Base-by-base conservation (phyloP, 1,140 invertebrate species). In the Mactra quadrangularis region DNA sequence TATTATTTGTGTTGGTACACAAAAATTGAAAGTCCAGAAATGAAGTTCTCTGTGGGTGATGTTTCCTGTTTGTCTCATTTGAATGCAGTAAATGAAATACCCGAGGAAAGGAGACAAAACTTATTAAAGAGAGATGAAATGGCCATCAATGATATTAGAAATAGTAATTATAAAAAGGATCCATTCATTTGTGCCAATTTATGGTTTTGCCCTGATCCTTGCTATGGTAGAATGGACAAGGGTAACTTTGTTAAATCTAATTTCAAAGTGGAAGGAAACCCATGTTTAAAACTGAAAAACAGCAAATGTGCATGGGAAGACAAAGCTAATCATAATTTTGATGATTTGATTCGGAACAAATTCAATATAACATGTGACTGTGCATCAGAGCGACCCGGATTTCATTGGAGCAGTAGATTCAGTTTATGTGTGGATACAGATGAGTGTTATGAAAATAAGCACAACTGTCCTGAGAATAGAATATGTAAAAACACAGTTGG, bases 331-430 rank as follows among this genome's bases (percentile, higher is more conserved):
- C 25, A 52, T 4, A 74, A 87, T 66, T 88, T 89, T 57, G 45
- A 85, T 17, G 79, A 75, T 41, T 62, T 89, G 15, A 84, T 83
- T 38, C 72, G 83, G 31, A 89, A 89, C 79, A 60, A 72, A 35
- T 85, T 88, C 35, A 88, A 88, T 52, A 82, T 86, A 45, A 82
- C 78, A n/a, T 89, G 88, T 68, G 52, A 84, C 25, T 89, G 88
- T 52, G 33, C 52, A 17, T 79, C 66, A 19, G 72, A 82, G 7
- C 52, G 64, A 15, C 45, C 59, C 25, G 88, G 88, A 2, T 89
- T 89, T 57, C 41, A 66, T 13, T 89, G 87, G 87, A 88, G 83
- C 62, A 84, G 78, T 29, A 60, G 78, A 22, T 89, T 85, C 60
- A 47, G 77, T 35, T 25, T 88, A 35, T 89, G 88, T 66, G 83